Percentiles rank a stretch among this genome's conserved stretches.
These are phyloP conservation scores for Pterocles burchelli DNA, from an alignment of 2,113 vertebrate species.

Conservation along the genomic window DNA sequence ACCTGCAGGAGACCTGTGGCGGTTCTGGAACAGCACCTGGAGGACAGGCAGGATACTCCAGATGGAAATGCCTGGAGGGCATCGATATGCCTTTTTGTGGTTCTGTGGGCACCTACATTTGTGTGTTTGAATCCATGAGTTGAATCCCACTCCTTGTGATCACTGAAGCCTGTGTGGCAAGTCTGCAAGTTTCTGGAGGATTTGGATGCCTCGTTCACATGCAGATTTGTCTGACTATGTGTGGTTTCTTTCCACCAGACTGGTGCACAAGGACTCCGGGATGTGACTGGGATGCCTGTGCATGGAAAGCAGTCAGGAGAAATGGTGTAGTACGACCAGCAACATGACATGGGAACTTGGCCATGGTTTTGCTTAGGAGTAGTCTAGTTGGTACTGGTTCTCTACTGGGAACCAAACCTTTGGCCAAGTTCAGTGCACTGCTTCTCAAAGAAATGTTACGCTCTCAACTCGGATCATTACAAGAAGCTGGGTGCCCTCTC, in stretches of 20 bases:
- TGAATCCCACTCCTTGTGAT: not conserved
- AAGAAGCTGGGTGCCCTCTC: not conserved
- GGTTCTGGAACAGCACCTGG: not conserved
- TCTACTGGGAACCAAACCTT: not conserved
- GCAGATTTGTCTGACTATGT: not conserved
- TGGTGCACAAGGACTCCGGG: not conserved
- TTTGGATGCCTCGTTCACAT: not conserved
- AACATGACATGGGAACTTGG: not conserved
- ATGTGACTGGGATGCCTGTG: not conserved
- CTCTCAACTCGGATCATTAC: not conserved
- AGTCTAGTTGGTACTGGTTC: not conserved
- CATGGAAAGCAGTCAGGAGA: not conserved
- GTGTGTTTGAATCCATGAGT: not conserved
- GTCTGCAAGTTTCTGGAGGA: not conserved
- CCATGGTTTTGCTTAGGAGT: not conserved
- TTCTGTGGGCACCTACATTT: not conserved
- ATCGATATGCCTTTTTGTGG: not conserved
- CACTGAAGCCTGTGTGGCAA: not conserved
- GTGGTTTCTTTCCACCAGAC: not conserved
- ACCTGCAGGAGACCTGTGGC: fast-evolving
- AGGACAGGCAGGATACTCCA: not conserved
- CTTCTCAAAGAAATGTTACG: not conserved
- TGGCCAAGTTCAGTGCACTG: not conserved
- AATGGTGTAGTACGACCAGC: not conserved
- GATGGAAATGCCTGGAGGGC: not conserved